These are phyloP conservation scores for Rhagologus leucostigma DNA, from an alignment of 2,113 vertebrate species.

Conservation along the genomic window DNA sequence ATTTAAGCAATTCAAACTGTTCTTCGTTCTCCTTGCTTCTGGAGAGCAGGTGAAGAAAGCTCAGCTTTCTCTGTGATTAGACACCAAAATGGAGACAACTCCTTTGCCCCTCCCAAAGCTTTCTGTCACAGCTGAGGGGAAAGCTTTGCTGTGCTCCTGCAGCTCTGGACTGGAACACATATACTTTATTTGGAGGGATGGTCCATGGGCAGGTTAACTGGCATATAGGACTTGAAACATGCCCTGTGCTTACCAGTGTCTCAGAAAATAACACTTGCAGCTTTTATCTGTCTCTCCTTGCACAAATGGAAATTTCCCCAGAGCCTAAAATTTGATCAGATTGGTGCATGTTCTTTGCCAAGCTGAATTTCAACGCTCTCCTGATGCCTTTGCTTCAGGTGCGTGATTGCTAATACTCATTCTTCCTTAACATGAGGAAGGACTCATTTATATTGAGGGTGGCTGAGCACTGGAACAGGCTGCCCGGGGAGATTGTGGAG, in stretches of 20 bases:
- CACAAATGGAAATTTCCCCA: background rate
- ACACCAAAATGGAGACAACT: background rate
- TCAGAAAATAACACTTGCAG: background rate
- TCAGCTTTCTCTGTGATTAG: background rate
- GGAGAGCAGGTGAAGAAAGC: constrained; percentile 30
- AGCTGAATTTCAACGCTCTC: background rate
- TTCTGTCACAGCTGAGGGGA: background rate
- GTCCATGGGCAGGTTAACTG: background rate
- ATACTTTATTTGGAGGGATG: background rate
- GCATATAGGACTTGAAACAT: background rate
- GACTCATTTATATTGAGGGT: rapidly evolving
- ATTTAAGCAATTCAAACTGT: background rate
- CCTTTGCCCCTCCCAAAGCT: background rate
- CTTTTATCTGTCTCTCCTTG: background rate
- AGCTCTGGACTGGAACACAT: background rate
- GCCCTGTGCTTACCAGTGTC: background rate
- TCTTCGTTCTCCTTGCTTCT: background rate
- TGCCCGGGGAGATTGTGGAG: background rate
- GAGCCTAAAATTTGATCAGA: background rate
- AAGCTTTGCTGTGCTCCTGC: background rate
- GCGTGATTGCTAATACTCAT: background rate
- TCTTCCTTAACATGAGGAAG: background rate
- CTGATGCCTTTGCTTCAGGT: background rate
- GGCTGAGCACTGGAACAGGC: background rate
- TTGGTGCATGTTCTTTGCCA: background rate